Percentiles rank a stretch among this genome's conserved stretches.
Conservation (phyloP, 1,140 invertebrate species). For the Drosophila simulans region DNA sequence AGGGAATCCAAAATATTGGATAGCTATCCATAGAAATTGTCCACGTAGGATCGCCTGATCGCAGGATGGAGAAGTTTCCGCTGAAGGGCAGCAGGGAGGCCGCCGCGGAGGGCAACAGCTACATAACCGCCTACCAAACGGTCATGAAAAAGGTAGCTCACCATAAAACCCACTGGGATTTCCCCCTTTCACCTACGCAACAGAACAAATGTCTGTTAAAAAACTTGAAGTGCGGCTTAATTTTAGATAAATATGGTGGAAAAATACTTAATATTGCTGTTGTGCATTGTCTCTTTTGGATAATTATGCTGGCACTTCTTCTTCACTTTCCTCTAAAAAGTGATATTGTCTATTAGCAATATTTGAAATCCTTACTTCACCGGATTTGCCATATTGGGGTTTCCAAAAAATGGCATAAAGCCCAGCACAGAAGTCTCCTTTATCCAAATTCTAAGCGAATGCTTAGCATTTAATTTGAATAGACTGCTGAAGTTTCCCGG, state of each 20-base stretch:
- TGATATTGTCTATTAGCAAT: too few species aligned
- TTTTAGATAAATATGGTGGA: background rate
- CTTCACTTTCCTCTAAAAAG: too few species aligned
- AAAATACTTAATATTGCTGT: too few species aligned
- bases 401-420: too few species aligned
- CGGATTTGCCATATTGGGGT: too few species aligned
- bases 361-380: too few species aligned
- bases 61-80: slow-evolving; percentile 86
- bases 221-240: background rate
- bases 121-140: slow-evolving; percentile 85
- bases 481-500: background rate
- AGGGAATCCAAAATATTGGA: slow-evolving; percentile 16
- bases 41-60: slow-evolving; percentile 3
- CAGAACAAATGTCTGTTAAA: background rate
- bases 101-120: slow-evolving; percentile 82
- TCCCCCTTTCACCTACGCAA: slow-evolving; percentile 20
- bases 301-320: too few species aligned
- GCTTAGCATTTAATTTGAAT: background rate
- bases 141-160: slow-evolving; percentile 85
- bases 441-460: too few species aligned
- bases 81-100: slow-evolving; percentile 84
- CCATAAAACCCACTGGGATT: slow-evolving; percentile 25
- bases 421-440: too few species aligned
- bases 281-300: too few species aligned
- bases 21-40: slow-evolving; percentile 4